Conservation (phyloP, 1,140 invertebrate genomes). For the Calycopis cecrops region DNA sequence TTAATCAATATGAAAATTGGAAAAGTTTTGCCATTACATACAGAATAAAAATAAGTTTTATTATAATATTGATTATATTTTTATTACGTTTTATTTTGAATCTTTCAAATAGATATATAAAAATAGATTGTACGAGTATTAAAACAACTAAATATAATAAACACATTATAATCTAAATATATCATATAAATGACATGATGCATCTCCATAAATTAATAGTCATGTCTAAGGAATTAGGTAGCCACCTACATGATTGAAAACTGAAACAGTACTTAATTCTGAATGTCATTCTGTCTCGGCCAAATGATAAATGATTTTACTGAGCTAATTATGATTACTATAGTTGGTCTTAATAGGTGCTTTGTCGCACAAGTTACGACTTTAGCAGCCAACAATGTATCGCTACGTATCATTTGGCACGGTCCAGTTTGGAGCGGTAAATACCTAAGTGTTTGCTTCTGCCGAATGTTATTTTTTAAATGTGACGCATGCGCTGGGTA, state of each 20-base stretch:
- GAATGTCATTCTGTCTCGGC: conserved; percentile 1
- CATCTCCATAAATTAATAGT: conserved; percentile 4
- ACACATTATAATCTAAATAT: too few relatives aligned
- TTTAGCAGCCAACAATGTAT: conserved; percentile 6
- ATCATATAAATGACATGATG: not conserved
- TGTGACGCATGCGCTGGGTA: conserved; percentile 37
- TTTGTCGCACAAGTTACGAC: conserved; percentile 4
- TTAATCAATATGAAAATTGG: too few relatives aligned
- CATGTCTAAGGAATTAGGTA: conserved; percentile 8
- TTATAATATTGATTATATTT: too few relatives aligned
- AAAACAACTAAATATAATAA: too few relatives aligned
- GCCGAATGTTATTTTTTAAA: conserved; percentile 33
- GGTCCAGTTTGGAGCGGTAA: not conserved
- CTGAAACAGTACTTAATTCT: conserved; percentile 9
- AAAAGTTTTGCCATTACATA: too few relatives aligned
- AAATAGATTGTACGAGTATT: too few relatives aligned
- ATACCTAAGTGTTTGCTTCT: conserved; percentile 32
- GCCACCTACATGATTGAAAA: conserved; percentile 12
- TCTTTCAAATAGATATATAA: too few relatives aligned
- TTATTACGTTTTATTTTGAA: too few relatives aligned
- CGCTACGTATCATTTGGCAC: conserved; percentile 2
- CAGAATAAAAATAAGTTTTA: too few relatives aligned
- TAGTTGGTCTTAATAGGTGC: not conserved
- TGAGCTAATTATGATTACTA: conserved; percentile 9
- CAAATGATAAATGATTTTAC: not conserved